Conservation (phyloP, 2,113 vertebrate species). For the Ascaphus truei region DNA sequence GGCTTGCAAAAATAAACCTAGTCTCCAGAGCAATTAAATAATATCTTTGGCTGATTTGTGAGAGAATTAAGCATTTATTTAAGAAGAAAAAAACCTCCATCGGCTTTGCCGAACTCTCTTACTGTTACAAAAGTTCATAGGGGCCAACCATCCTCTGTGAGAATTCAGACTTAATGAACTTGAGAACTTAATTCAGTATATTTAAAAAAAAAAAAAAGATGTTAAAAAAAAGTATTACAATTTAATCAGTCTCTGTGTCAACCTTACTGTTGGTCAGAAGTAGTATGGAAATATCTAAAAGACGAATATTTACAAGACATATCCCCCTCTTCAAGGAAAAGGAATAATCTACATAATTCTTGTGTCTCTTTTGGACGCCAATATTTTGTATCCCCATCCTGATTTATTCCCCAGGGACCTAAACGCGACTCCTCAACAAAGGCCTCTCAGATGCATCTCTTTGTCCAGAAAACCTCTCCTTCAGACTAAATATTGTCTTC, state of each 20-base stretch:
- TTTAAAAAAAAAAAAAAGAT: neutral
- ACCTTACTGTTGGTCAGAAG: neutral
- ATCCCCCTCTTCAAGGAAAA: neutral
- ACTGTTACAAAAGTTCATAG: conserved; percentile 6
- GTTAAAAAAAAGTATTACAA: neutral
- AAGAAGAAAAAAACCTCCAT: neutral
- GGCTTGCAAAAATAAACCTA: conserved; percentile 36
- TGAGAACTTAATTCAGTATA: neutral
- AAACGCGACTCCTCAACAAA: no score
- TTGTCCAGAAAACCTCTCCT: neutral
- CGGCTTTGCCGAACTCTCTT: neutral
- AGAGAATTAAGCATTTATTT: conserved; percentile 2
- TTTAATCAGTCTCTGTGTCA: neutral
- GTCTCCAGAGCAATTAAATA: conserved; percentile 38
- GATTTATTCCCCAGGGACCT: neutral
- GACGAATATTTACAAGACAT: neutral
- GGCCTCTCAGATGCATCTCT: neutral
- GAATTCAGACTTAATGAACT: conserved; percentile 1
- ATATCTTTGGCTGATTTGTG: conserved; percentile 31
- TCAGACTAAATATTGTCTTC: neutral
- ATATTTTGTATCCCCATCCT: neutral
- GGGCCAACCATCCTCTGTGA: neutral
- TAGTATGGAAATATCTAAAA: neutral
- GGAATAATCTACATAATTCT: neutral
- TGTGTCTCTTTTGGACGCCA: neutral